A percentile compares a stretch with the other conserved stretches of the same genome.
phyloP scores from a whole-genome alignment of 2,113 vertebrate species.

The Otis tarda region DNA sequence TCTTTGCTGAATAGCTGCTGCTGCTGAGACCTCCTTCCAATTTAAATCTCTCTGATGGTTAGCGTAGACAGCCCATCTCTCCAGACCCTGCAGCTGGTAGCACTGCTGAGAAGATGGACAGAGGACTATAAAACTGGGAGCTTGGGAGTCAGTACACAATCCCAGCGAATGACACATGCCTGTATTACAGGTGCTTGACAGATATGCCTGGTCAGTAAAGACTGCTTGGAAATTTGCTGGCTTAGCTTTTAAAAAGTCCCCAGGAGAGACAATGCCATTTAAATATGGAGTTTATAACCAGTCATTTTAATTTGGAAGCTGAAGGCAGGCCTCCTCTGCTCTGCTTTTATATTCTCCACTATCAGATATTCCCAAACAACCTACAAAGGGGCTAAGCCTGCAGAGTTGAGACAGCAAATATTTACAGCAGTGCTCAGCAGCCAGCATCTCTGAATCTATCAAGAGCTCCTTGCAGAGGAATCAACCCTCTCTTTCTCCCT shows the following conservation, averaged over 20 bases:
- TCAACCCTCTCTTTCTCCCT: background rate
- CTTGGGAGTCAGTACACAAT: background rate
- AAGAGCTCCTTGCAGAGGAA: conserved; percentile 16
- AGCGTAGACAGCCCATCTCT: background rate
- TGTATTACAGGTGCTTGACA: background rate
- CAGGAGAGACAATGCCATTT: background rate
- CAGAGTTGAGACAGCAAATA: conserved; percentile 15
- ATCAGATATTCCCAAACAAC: conserved; percentile 29
- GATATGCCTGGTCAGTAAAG: background rate
- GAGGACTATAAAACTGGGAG: rapidly evolving
- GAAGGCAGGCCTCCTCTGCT: background rate
- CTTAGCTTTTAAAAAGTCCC: background rate
- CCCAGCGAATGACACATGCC: rapidly evolving
- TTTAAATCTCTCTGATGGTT: background rate
- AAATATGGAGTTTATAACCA: background rate
- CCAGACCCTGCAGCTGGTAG: background rate
- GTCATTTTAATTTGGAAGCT: conserved; percentile 18
- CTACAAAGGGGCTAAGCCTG: conserved; percentile 5
- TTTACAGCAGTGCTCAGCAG: conserved; percentile 13
- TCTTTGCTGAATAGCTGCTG: background rate
- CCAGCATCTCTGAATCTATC: conserved; percentile 17
- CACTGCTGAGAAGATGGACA: background rate
- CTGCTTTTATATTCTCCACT: background rate
- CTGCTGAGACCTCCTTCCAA: rapidly evolving
- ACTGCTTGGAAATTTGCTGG: background rate